A percentile compares a stretch with the other conserved stretches of the same genome.
Evolutionary conservation across 2,888 invertebrate species (phyloP).

Genomic region (Xylocampa areola): DNA sequence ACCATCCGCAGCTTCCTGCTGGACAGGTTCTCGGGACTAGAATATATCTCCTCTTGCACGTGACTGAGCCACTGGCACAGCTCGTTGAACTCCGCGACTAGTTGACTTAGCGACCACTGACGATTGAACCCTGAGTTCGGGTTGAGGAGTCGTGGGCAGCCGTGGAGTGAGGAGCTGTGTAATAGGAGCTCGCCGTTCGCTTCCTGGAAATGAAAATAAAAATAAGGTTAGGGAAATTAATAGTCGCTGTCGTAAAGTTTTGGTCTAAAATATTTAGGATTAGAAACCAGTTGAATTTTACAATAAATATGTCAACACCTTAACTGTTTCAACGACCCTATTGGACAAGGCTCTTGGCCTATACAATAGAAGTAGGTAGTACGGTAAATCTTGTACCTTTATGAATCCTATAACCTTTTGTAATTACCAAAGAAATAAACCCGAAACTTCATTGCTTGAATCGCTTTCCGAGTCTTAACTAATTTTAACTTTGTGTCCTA

Average conservation of each 20-base stretch:
- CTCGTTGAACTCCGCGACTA: constrained; percentile 94
- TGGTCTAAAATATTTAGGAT: too few species aligned
- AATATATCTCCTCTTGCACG: constrained; percentile 94
- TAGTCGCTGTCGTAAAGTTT: neutral
- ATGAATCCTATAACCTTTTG: too few species aligned
- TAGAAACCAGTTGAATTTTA: too few species aligned
- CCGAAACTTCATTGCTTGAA: too few species aligned
- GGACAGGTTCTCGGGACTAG: constrained; percentile 92
- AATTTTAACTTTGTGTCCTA: too few species aligned
- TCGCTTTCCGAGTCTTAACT: too few species aligned
- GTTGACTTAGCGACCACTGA: constrained; percentile 93
- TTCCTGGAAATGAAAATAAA: constrained; percentile 89
- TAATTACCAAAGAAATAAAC: too few species aligned
- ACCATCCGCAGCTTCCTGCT: constrained; percentile 92
- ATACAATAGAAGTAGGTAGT: too few species aligned
- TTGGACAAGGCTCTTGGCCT: too few species aligned
- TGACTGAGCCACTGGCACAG: constrained; percentile 95
- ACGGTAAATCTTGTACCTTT: too few species aligned
- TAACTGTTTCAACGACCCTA: too few species aligned
- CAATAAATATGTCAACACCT: too few species aligned
- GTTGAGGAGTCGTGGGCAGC: constrained; percentile 76
- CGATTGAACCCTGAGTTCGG: constrained; percentile 83
- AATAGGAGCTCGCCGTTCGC: constrained; percentile 93
- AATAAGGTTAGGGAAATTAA: neutral
- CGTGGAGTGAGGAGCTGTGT: constrained; percentile 88